Evolutionary conservation across 2,797 vertebrate genomes (phyloP).

Genomic region (Nyctalus aviator): DNA sequence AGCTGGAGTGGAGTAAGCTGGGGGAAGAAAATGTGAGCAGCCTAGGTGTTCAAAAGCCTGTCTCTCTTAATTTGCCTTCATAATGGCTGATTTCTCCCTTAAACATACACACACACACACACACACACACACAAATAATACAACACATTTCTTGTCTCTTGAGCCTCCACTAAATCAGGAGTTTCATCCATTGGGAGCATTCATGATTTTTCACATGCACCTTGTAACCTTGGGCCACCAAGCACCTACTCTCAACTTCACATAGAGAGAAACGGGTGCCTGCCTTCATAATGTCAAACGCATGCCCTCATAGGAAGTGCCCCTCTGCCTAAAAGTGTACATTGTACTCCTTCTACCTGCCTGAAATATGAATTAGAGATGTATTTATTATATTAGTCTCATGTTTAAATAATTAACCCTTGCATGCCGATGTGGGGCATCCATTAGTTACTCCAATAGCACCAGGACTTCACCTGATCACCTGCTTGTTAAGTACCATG

Average conservation of each 20-base stretch:
- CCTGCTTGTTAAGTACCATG: neutral
- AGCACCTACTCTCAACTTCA: neutral
- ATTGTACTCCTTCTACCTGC: neutral
- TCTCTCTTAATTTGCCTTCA: neutral
- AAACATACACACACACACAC: too few relatives aligned
- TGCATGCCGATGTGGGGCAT: neutral
- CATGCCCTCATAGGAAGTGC: neutral
- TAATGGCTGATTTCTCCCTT: neutral
- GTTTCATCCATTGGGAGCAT: neutral
- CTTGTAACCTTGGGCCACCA: neutral
- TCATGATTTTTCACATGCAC: neutral
- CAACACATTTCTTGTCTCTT: neutral
- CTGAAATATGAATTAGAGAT: conserved; percentile 13
- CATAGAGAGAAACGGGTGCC: neutral
- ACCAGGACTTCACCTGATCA: conserved; percentile 24
- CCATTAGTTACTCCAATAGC: neutral
- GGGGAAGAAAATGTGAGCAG: rapidly evolving
- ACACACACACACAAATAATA: too few relatives aligned
- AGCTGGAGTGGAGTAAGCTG: neutral
- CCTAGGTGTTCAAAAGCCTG: neutral
- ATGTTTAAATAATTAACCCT: conserved; percentile 53
- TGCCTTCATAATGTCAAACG: neutral
- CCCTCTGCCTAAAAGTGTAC: neutral
- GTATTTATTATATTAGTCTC: neutral
- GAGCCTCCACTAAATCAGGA: neutral